Evolutionary conservation across 1,140 invertebrate species (phyloP).

Genomic region (Trachymyrmex septentrionalis): DNA sequence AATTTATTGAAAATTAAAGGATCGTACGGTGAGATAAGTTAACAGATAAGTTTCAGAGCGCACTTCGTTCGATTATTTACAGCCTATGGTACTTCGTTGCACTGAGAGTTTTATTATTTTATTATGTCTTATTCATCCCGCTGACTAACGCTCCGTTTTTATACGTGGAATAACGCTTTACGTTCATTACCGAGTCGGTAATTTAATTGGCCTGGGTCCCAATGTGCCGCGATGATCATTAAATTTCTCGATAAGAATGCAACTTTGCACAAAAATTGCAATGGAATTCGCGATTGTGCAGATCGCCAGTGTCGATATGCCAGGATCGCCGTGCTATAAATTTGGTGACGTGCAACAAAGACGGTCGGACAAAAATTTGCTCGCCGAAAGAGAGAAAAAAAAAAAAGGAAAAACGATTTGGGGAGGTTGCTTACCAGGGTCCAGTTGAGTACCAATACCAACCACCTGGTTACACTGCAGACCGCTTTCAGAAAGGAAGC

Average conservation of each 20-base stretch:
- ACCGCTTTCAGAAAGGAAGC: slow-evolving; percentile 58
- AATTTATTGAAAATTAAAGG: slow-evolving; percentile 24
- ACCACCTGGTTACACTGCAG: slow-evolving; percentile 68
- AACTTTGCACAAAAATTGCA: slow-evolving; percentile 29
- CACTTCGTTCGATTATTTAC: slow-evolving; percentile 13
- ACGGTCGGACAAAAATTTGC: slow-evolving; percentile 31
- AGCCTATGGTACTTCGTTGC: neutral
- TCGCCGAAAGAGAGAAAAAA: neutral
- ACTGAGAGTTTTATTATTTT: slow-evolving; percentile 25
- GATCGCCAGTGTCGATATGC: slow-evolving; percentile 47
- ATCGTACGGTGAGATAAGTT: slow-evolving; percentile 1
- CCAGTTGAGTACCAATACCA: slow-evolving; percentile 31
- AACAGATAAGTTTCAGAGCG: slow-evolving; percentile 2
- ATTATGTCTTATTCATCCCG: slow-evolving; percentile 16
- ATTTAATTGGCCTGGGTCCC: neutral
- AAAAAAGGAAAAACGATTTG: slow-evolving; percentile 32
- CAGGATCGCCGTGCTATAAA: slow-evolving; percentile 16
- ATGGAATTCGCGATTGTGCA: slow-evolving; percentile 4
- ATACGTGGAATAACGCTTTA: neutral
- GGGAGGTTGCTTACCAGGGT: slow-evolving; percentile 21
- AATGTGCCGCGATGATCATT: neutral
- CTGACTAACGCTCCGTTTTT: slow-evolving; percentile 5
- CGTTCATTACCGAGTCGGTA: slow-evolving; percentile 37
- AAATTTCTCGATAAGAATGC: slow-evolving; percentile 13
- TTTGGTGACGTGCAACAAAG: slow-evolving; percentile 15